phyloP scores from a whole-genome alignment of 2,888 invertebrate species.

The Suillia variegata region DNA sequence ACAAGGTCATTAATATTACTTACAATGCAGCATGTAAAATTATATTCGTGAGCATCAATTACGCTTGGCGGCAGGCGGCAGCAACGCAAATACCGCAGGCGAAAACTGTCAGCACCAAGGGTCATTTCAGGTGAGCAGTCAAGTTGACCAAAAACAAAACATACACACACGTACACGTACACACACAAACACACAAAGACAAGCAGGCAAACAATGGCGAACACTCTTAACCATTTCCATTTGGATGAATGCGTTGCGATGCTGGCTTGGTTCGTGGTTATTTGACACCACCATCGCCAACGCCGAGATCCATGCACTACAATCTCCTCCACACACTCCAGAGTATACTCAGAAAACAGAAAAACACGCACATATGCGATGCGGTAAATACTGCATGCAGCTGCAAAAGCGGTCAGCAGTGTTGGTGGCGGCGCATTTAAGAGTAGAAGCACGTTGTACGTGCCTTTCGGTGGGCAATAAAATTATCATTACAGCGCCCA shows the following conservation, averaged over 20 bases:
- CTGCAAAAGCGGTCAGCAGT: neutral
- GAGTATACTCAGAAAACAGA: no score
- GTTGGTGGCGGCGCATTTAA: neutral
- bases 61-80: neutral
- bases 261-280: no score
- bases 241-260: no score
- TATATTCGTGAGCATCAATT: neutral
- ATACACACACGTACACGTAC: neutral
- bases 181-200: neutral
- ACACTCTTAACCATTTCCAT: no score
- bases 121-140: neutral
- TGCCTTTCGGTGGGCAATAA: neutral
- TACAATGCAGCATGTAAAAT: neutral
- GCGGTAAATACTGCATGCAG: neutral
- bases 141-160: no score
- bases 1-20: slow-evolving; percentile 28
- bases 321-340: no score
- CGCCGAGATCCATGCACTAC: no score
- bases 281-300: no score
- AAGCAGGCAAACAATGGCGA: neutral
- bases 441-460: neutral
- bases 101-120: neutral
- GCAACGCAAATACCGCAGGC: neutral
- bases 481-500: neutral
- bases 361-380: neutral